Base-by-base conservation (phyloP, 1,140 invertebrate species). In the Anastrepha ludens region DNA sequence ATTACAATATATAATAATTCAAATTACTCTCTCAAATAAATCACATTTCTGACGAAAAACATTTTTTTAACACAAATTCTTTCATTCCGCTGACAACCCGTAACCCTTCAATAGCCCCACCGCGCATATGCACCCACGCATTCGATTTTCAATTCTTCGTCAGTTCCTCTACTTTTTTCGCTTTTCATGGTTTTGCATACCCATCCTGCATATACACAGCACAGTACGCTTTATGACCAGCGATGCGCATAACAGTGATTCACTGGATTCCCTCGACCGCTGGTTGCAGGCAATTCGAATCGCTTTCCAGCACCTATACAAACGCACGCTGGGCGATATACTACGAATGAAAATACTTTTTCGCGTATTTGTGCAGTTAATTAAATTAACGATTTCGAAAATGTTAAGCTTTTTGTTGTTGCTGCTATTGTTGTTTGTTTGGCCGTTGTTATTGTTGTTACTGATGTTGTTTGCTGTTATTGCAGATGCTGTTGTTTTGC, bases 311-410 rank as follows among this genome's bases (percentile, higher is more conserved):
- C 64, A 41, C 64, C 29, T 13, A 41, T 39, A 50, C 70, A 74
- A 0, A 74, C 70, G 44, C 39, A 81, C 41, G 47, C n/a, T 41
- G 6, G 20, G n/a, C 74, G 60, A n/a, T 55, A 20, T 81, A 17
- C 50, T 11, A 44, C n/a, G 29, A 55, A 81, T 50, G 74, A 58
- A 55, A 81, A 81, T 55, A 81, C 47, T 81, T 81, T 81, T 81
- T 8, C 74, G 15, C 74, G 74, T 81, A 58, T 81, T 81, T 81
- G 17, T 81, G 47, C 74, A 81, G 74, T 81, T 81, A 81, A 81
- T 81, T 81, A 81, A 50, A 81, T 81, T 81, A 81, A 81, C 74
- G 74, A 81, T 81, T 81, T 81, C 17, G 74, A 41, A 9, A 81
- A 81, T 81, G 44, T 81, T 58, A 20, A 41, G 8, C 44, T 81